Conservation (phyloP, 2,888 invertebrate genomes). For the Tubiluchus corallicola region DNA sequence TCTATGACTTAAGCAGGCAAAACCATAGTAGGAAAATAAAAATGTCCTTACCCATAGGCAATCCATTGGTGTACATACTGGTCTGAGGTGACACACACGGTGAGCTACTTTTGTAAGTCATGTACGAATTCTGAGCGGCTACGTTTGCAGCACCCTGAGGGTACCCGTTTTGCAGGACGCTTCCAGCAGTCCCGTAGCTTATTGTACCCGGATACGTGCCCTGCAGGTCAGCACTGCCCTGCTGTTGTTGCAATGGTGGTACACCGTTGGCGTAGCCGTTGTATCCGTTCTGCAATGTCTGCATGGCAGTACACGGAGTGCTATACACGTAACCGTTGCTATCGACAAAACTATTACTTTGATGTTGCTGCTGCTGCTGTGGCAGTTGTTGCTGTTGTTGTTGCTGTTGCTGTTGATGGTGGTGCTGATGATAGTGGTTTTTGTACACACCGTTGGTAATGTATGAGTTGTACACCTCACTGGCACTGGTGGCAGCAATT, state of each 20-base stretch:
- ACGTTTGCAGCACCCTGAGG: not conserved
- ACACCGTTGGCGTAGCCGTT: not conserved
- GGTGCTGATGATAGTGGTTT: too few species aligned
- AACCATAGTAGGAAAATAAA: too few species aligned
- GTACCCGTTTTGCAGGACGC: not conserved
- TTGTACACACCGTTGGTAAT: not conserved
- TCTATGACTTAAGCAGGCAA: too few species aligned
- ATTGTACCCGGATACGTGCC: too few species aligned
- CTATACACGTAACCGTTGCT: too few species aligned
- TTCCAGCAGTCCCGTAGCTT: not conserved
- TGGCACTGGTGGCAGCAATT: not conserved
- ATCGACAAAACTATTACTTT: too few species aligned
- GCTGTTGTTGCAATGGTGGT: not conserved
- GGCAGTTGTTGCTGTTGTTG: not conserved
- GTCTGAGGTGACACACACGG: not conserved
- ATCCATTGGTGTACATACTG: not conserved
- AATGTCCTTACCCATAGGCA: conserved; percentile 1
- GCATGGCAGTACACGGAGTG: not conserved
- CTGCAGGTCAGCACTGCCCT: not conserved
- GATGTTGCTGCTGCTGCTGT: not conserved
- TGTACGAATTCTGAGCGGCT: not conserved
- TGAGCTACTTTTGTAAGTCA: not conserved
- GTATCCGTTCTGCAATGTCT: not conserved
- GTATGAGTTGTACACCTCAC: not conserved
- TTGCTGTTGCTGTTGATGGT: too few species aligned